Evolutionary conservation across 2,888 invertebrate species (phyloP).

Genomic region (Venusia cambrica): DNA sequence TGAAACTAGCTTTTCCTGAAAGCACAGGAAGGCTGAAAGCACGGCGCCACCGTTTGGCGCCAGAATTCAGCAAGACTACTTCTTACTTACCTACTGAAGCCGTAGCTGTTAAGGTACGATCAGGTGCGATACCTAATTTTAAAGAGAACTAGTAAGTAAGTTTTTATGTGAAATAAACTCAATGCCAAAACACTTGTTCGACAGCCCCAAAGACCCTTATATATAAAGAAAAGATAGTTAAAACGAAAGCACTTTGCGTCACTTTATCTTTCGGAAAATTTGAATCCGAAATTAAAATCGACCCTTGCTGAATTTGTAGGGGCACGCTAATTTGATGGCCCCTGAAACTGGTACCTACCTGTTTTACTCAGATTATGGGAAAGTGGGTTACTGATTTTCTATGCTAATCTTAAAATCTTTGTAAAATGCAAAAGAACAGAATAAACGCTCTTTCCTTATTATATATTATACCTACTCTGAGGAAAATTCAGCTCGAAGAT

Average conservation of each 20-base stretch:
- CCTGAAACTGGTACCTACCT: slow-evolving; percentile 34
- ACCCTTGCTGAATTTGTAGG: slow-evolving; percentile 46
- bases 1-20: too few relatives aligned
- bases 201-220: slow-evolving; percentile 3
- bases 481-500: slow-evolving; percentile 3
- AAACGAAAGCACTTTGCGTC: slow-evolving; percentile 28
- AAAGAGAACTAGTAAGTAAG: too few relatives aligned
- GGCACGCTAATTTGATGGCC: slow-evolving; percentile 42
- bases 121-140: too few relatives aligned
- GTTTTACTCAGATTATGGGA: slow-evolving; percentile 29
- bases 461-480: too few relatives aligned
- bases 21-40: too few relatives aligned
- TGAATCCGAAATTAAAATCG: slow-evolving; percentile 49
- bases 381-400: slow-evolving; percentile 26
- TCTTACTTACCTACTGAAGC: too few relatives aligned
- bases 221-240: neutral
- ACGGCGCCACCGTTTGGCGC: too few relatives aligned
- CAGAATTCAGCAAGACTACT: too few relatives aligned
- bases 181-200: too few relatives aligned
- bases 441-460: slow-evolving; percentile 1
- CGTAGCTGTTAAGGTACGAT: too few relatives aligned
- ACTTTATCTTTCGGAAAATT: slow-evolving; percentile 69
- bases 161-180: too few relatives aligned
- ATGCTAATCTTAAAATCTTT: slow-evolving; percentile 17
- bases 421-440: slow-evolving; percentile 7